phyloP scores from a whole-genome alignment of 2,888 invertebrate genomes.

The Boloria selene region DNA sequence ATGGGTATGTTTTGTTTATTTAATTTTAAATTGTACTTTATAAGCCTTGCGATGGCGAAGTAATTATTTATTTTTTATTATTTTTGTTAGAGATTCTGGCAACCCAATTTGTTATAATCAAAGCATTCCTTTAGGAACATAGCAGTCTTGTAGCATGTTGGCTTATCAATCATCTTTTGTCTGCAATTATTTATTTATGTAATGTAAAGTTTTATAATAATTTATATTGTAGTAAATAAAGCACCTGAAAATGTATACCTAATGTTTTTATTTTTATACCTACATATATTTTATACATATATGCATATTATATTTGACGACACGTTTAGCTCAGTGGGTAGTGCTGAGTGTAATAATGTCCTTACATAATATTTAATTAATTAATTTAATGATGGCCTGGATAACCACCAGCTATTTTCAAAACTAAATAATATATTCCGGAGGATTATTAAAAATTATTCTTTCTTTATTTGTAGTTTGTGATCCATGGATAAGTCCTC shows the following conservation, averaged over 20 bases:
- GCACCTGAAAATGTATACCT: constrained; percentile 32
- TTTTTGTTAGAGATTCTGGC: constrained; percentile 20
- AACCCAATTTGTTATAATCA: constrained; percentile 32
- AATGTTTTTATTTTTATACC: background rate
- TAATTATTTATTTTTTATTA: constrained; percentile 20
- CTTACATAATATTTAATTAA: too few relatives aligned
- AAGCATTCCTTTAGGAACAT: constrained; percentile 48
- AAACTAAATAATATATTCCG: too few relatives aligned
- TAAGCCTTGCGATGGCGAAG: constrained; percentile 4
- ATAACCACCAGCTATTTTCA: too few relatives aligned
- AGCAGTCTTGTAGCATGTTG: constrained; percentile 32
- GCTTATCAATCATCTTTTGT: constrained; percentile 48
- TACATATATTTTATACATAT: too few relatives aligned
- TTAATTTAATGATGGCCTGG: too few relatives aligned
- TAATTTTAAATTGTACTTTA: constrained; percentile 23
- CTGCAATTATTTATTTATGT: constrained; percentile 75
- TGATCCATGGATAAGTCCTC: too few relatives aligned
- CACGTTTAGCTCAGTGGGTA: too few relatives aligned
- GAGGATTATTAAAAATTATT: too few relatives aligned
- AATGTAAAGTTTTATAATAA: constrained; percentile 75
- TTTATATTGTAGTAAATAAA: constrained; percentile 77
- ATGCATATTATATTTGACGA: too few relatives aligned
- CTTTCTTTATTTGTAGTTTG: too few relatives aligned
- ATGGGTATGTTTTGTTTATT: constrained; percentile 19
- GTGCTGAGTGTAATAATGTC: too few relatives aligned